A percentile compares a stretch with the other conserved stretches of the same genome.
These are phyloP conservation scores for Gracilinanus agilis DNA, from an alignment of 2,113 vertebrate genomes.

Conservation along the genomic window DNA sequence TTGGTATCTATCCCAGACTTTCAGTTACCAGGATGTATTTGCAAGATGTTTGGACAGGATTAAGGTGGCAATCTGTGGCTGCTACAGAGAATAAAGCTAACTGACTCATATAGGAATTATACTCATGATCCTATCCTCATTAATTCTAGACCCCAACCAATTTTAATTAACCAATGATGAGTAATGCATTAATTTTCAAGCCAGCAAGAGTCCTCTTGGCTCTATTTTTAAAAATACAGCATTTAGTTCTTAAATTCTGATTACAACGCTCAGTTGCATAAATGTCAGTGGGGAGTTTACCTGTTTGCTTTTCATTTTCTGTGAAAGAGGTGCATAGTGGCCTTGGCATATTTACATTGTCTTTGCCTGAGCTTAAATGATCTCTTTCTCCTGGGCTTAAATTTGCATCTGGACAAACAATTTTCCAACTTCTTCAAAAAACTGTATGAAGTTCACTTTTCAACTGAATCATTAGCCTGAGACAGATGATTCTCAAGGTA, in stretches of 20 bases:
- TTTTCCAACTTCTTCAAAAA: neutral
- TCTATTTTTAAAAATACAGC: neutral
- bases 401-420: neutral
- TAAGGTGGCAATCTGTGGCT: neutral
- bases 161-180: neutral
- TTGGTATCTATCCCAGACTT: neutral
- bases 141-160: neutral
- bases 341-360: neutral
- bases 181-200: neutral
- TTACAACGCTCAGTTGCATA: neutral
- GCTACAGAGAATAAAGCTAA: neutral
- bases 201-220: neutral
- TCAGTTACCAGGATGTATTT: neutral
- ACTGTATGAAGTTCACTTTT: neutral
- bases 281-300: neutral
- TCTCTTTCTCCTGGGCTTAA: neutral
- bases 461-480: neutral
- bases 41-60: neutral
- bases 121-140: neutral
- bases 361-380: neutral
- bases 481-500: neutral
- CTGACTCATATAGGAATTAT: neutral
- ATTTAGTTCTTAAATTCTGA: neutral
- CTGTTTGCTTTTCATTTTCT: constrained; percentile 37
- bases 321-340: neutral